phyloP scores from a whole-genome alignment of 2,888 invertebrate genomes.

The Morpho deidamia region DNA sequence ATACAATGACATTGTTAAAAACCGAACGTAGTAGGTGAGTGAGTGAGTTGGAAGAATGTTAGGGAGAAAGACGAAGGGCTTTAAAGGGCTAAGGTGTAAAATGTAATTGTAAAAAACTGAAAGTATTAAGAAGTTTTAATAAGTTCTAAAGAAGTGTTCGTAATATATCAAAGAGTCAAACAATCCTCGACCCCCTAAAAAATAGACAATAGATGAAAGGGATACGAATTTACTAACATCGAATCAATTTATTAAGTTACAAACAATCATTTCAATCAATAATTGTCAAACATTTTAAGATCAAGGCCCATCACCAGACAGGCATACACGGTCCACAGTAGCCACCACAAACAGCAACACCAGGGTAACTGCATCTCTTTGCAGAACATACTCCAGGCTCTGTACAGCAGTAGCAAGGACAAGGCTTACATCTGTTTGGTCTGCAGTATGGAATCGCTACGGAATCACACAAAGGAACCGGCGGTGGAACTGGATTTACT shows the following conservation, averaged over 20 bases:
- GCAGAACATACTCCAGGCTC: conserved; percentile 55
- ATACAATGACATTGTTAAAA: too few relatives aligned
- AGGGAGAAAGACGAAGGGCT: too few relatives aligned
- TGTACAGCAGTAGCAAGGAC: conserved; percentile 74
- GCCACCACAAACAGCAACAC: conserved; percentile 55
- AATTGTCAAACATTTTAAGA: background rate
- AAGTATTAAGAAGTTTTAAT: too few relatives aligned
- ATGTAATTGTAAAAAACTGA: too few relatives aligned
- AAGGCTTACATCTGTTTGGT: conserved; percentile 74
- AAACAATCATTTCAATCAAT: background rate
- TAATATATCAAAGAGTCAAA: too few relatives aligned
- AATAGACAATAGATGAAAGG: too few relatives aligned
- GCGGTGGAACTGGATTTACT: conserved; percentile 38
- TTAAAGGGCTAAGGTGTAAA: too few relatives aligned
- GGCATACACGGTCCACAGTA: conserved; percentile 67
- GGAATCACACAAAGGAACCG: conserved; percentile 41
- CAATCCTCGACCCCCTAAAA: too few relatives aligned
- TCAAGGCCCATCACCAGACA: conserved; percentile 46
- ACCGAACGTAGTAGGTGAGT: too few relatives aligned
- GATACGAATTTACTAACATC: too few relatives aligned
- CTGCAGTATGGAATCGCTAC: conserved; percentile 74
- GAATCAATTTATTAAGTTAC: background rate
- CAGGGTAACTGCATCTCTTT: conserved; percentile 65
- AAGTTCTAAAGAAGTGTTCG: too few relatives aligned
- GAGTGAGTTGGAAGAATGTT: too few relatives aligned